phyloP scores from a whole-genome alignment of 2,797 vertebrate genomes.

The Enoplosus armatus region DNA sequence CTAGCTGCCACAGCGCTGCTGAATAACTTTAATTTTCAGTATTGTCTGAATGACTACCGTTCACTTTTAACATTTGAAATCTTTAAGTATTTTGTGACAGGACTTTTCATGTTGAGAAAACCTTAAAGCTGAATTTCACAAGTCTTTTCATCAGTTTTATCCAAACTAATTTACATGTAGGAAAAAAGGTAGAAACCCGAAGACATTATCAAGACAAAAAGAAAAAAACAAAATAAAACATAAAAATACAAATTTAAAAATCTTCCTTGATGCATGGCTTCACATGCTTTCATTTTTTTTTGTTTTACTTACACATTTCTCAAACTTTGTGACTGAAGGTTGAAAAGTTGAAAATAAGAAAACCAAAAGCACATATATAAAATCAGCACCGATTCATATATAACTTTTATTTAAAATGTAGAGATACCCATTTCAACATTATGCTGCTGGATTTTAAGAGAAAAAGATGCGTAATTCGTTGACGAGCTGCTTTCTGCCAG shows the following conservation, averaged over 20 bases:
- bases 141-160: slow-evolving; percentile 93
- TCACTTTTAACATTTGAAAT: slow-evolving; percentile 87
- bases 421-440: slow-evolving; percentile 98
- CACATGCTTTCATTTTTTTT: slow-evolving; percentile 91
- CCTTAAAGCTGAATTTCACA: slow-evolving; percentile 98
- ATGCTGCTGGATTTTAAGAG: slow-evolving; percentile 98
- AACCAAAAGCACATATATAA: slow-evolving; percentile 99
- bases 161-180: slow-evolving; percentile 99
- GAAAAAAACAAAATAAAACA: slow-evolving; percentile 92
- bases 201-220: slow-evolving; percentile 99
- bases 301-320: slow-evolving; percentile 98
- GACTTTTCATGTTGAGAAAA: slow-evolving; percentile 84
- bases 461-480: slow-evolving; percentile 86
- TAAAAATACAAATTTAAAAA: slow-evolving; percentile 99
- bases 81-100: slow-evolving; percentile 89
- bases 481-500: slow-evolving; percentile 83
- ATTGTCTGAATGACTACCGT: slow-evolving; percentile 88
- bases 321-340: slow-evolving; percentile 97
- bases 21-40: slow-evolving; percentile 93
- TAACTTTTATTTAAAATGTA: slow-evolving; percentile 99
- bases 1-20: slow-evolving; percentile 99
- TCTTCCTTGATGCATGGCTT: slow-evolving; percentile 97
- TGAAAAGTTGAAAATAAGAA: slow-evolving; percentile 96
- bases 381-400: slow-evolving; percentile 99
- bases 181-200: slow-evolving; percentile 98